These are phyloP conservation scores for Cricetomys ansorgei DNA, from an alignment of 2,113 vertebrate genomes.

Conservation along the genomic window DNA sequence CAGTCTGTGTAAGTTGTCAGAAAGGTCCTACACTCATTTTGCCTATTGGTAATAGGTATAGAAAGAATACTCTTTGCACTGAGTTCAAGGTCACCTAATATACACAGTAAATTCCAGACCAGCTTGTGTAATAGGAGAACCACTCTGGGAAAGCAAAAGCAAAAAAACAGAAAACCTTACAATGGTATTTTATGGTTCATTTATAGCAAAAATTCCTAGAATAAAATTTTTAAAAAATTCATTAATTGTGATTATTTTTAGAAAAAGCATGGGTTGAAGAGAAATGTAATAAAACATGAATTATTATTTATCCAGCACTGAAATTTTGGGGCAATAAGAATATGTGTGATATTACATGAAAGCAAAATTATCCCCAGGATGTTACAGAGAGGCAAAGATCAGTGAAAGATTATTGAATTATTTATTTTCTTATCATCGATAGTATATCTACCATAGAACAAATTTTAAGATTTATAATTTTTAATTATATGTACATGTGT, in stretches of 20 bases:
- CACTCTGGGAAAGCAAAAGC: background rate
- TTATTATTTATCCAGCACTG: background rate
- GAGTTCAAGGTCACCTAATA: background rate
- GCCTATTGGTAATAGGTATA: slow-evolving; percentile 7
- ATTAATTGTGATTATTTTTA: slow-evolving; percentile 38
- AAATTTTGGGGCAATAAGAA: background rate
- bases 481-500: background rate
- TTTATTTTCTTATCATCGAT: background rate
- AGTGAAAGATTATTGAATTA: background rate
- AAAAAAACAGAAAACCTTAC: background rate
- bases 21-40: slow-evolving; percentile 44
- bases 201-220: background rate
- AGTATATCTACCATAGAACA: background rate
- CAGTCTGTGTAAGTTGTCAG: background rate
- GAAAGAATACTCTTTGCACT: background rate
- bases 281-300: background rate
- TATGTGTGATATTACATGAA: slow-evolving; percentile 10
- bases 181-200: background rate
- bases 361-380: background rate
- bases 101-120: background rate
- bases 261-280: background rate
- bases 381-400: background rate
- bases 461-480: background rate
- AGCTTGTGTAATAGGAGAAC: background rate
- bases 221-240: slow-evolving; percentile 6